Conservation (phyloP, 2,888 invertebrate genomes). For the Metellina segmentata region DNA sequence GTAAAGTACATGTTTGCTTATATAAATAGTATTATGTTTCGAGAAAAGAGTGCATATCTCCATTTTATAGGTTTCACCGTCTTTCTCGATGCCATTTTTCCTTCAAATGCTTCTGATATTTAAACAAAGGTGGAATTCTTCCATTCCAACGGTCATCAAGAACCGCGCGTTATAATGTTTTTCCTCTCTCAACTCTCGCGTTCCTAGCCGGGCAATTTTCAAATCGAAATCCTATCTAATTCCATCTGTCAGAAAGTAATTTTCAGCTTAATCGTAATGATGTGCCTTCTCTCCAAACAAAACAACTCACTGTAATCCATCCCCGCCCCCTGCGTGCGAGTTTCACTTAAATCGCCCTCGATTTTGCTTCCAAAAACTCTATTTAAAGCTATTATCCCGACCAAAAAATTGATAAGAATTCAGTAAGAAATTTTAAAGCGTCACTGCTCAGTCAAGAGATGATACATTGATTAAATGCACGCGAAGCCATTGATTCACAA, state of each 20-base stretch:
- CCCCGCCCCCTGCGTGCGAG: conserved; percentile 41
- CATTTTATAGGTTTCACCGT: no score
- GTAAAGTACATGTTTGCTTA: no score
- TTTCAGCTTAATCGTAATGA: not conserved
- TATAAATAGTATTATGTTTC: no score
- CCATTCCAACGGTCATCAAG: not conserved
- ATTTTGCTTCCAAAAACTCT: conserved; percentile 45
- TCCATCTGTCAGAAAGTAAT: not conserved
- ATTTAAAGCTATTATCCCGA: conserved; percentile 40
- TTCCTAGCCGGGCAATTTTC: not conserved
- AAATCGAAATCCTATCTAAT: not conserved
- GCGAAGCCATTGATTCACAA: conserved; percentile 53
- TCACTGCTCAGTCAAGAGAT: conserved; percentile 46
- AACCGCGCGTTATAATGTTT: no score
- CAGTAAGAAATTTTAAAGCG: conserved; percentile 70
- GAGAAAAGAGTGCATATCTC: no score
- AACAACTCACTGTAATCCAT: not conserved
- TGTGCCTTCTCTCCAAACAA: not conserved
- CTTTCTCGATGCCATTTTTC: not conserved
- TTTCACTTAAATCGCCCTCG: conserved; percentile 37
- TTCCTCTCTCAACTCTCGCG: no score
- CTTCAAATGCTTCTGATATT: not conserved
- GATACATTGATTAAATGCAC: conserved; percentile 65
- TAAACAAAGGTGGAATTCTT: not conserved
- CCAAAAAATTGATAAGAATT: conserved; percentile 62